Evolutionary conservation across 2,797 vertebrate genomes (phyloP).

Genomic region (Glyptemys insculpta): DNA sequence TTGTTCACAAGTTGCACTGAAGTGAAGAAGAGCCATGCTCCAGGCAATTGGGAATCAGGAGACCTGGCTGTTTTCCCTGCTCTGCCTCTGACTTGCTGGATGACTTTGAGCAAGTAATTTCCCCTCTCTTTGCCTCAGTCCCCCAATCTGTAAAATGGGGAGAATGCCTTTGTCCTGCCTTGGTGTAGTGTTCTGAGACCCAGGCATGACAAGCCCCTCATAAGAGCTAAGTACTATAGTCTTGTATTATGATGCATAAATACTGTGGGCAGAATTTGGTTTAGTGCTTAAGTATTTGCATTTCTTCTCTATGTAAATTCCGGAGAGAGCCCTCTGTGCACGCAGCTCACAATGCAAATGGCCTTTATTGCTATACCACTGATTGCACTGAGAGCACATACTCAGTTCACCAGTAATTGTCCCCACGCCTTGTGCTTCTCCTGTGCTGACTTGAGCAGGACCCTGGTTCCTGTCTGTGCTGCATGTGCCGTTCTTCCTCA

Average conservation of each 20-base stretch:
- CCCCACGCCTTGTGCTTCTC: rapidly evolving
- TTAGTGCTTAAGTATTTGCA: background rate
- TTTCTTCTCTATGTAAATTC: background rate
- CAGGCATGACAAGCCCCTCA: background rate
- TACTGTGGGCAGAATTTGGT: background rate
- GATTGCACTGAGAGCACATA: rapidly evolving
- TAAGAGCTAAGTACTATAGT: background rate
- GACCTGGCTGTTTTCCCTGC: background rate
- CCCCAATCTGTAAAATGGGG: no score
- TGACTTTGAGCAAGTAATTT: background rate
- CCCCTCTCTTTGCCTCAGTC: background rate
- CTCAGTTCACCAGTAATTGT: background rate
- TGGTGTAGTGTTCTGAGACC: no score
- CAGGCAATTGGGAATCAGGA: background rate
- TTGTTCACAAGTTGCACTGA: background rate
- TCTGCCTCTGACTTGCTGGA: background rate
- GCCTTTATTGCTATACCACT: no score
- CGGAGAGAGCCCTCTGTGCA: background rate
- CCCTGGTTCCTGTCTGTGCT: background rate
- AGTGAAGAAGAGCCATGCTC: background rate
- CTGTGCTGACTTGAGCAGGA: rapidly evolving
- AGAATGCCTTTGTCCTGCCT: background rate
- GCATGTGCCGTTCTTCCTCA: background rate
- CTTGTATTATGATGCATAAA: no score
- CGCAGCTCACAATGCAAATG: no score